A percentile compares a stretch with the other conserved stretches of the same genome.
Conservation (phyloP, 2,797 vertebrate species). For the Rousettus madagascariensis region DNA sequence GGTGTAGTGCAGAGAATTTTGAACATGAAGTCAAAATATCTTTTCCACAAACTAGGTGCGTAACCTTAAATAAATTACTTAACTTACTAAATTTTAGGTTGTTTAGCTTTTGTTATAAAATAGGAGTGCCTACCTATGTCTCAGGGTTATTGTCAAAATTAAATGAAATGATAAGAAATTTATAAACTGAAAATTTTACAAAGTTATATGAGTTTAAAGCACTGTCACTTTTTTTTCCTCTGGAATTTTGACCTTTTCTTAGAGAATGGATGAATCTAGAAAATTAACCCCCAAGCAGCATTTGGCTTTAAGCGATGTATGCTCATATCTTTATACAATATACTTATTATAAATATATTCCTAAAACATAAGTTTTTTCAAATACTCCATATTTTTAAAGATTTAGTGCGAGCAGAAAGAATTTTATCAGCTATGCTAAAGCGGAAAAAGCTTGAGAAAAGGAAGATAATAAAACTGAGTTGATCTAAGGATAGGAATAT, state of each 20-base stretch:
- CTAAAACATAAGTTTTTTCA: neutral
- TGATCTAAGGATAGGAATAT: neutral
- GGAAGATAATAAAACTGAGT: neutral
- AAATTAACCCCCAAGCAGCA: neutral
- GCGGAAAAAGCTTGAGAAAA: neutral
- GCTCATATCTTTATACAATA: neutral
- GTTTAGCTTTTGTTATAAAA: neutral
- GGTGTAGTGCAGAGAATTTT: neutral
- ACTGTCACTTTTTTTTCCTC: neutral
- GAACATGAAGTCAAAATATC: neutral
- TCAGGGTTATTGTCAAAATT: conserved; percentile 12
- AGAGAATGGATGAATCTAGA: neutral
- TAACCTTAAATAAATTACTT: neutral
- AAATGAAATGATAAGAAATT: conserved; percentile 21
- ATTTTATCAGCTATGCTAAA: conserved; percentile 8
- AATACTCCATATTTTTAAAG: neutral
- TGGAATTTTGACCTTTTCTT: neutral
- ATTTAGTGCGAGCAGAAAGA: neutral
- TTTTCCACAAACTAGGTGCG: neutral
- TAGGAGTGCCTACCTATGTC: neutral
- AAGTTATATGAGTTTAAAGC: neutral
- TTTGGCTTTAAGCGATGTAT: neutral
- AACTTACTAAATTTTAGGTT: neutral
- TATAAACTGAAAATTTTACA: neutral
- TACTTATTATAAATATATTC: neutral